Conservation (phyloP, 2,113 vertebrate species). For the Suncus etruscus region DNA sequence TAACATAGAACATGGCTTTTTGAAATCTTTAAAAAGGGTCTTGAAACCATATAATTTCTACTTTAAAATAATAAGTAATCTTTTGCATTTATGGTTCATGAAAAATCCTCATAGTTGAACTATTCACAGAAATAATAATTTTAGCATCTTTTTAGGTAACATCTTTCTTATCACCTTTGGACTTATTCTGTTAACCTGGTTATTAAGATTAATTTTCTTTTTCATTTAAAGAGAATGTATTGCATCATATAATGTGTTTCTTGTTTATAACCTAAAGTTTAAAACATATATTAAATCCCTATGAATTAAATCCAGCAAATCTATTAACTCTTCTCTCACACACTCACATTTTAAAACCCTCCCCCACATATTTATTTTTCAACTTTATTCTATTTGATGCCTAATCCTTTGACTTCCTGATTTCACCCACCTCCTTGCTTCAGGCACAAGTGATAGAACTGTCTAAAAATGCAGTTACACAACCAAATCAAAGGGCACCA, state of each 20-base stretch:
- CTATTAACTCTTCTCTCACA: neutral
- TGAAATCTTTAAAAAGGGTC: neutral
- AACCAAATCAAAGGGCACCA: neutral
- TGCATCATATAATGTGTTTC: neutral
- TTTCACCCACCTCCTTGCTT: neutral
- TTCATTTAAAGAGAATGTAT: neutral
- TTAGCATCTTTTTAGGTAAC: neutral
- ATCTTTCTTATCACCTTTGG: neutral
- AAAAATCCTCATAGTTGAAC: neutral
- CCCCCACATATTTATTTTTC: neutral
- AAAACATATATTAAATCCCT: conserved; percentile 10
- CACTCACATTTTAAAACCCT: neutral
- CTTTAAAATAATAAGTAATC: neutral
- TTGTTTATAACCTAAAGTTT: conserved; percentile 1
- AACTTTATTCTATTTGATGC: neutral
- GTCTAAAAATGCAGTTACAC: neutral
- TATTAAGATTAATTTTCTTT: conserved; percentile 4
- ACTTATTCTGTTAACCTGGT: neutral
- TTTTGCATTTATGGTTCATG: neutral
- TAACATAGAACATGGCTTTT: neutral
- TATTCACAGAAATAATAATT: conserved; percentile 37
- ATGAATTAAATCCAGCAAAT: neutral
- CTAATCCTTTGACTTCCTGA: conserved; percentile 36
- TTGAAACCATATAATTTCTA: neutral
- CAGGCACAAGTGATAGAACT: conserved; percentile 24